phyloP scores from a whole-genome alignment of 2,113 vertebrate genomes.

The Octodon degus region DNA sequence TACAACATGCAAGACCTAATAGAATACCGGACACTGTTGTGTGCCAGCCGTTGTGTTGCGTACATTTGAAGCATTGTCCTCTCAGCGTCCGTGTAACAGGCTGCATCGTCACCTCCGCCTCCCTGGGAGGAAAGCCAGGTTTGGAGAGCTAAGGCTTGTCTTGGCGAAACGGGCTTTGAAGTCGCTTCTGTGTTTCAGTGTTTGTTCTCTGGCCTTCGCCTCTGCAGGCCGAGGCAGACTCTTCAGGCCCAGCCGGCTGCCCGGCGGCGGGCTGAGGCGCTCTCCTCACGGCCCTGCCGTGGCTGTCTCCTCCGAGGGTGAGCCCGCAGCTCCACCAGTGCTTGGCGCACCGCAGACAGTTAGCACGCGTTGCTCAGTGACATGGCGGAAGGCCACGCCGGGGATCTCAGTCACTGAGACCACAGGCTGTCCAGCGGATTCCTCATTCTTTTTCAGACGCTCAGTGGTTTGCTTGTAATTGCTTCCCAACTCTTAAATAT shows the following conservation, averaged over 20 bases:
- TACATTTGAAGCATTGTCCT: background rate
- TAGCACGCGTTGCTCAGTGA: background rate
- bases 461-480: slow-evolving; percentile 39
- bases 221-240: background rate
- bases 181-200: background rate
- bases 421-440: background rate
- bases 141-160: background rate
- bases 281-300: background rate
- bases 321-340: background rate
- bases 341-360: background rate
- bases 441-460: background rate
- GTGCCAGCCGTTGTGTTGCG: background rate
- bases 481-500: slow-evolving; percentile 26
- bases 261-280: background rate
- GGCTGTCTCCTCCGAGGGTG: background rate
- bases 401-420: background rate
- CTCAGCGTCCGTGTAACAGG: background rate
- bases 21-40: background rate
- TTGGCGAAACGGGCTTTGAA: background rate
- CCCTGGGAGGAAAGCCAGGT: background rate
- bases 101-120: background rate
- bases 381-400: background rate
- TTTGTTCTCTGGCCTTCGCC: background rate
- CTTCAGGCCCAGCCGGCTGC: background rate
- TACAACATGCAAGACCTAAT: background rate